Evolutionary conservation across 2,888 invertebrate species (phyloP), one percentile per base, ranked within the genome.

Genomic region (Scaptomyza parva): DNA sequence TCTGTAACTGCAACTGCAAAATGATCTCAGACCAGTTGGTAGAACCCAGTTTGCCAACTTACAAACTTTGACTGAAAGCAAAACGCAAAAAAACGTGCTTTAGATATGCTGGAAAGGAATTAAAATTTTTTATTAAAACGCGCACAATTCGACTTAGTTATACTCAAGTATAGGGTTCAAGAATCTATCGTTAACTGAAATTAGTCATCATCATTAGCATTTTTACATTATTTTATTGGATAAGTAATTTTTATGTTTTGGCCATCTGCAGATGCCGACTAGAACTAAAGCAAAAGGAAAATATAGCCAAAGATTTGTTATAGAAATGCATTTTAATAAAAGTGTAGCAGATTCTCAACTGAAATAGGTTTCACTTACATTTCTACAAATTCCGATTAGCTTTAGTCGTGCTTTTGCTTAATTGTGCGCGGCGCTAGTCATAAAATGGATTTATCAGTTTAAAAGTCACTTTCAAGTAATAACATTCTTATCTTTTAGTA

Each of bases 1-100:
- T 28, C 26, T 33, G 53, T 30, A 6, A 30, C 39, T 41, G 72
- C 44, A 30, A 48, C 44, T 66, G 41, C 57, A 55, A 66, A 63
- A 53, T 48, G 30, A 71, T 67, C 37, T 24, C 72, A 48, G 41
- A 33, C 65, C 51, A 30, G 12, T 18, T 52, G 8, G 4, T 18
- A 8, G 12, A 28, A 12, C 18, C 35, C 11, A 22, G 20, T 24
- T 20, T 22, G 14, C 48, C n/a, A 8, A 8, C 28, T 28, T 35
- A 37, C 45, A 26, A 62, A 51, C 40, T 17, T 45, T 9, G n/a
- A 26, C 12, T 24, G 12, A 12, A 11, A 30, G 12, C 4, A 30
- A 30, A 30, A 30, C 1, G 3, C 9, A 9, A 30, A 30, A 22
- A 12, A 22, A 18, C 14, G 3, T 24, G n/a, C n/a, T 37, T 39